Evolutionary conservation across 2,797 vertebrate genomes (phyloP), one percentile per base, ranked within the genome.

Genomic region (Betta splendens): DNA sequence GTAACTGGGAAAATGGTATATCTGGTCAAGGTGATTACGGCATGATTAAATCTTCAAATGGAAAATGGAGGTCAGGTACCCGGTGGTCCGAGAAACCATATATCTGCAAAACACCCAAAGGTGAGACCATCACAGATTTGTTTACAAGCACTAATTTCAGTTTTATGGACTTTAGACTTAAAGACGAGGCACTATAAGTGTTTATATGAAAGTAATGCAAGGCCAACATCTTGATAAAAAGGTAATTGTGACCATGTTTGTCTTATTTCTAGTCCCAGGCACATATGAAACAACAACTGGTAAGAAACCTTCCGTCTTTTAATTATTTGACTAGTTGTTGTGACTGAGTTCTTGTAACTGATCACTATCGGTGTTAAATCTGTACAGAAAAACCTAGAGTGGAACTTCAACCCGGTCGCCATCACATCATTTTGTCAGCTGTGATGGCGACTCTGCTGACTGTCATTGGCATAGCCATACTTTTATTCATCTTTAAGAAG

Each of bases 91-190:
- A 18, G 1, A 60, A 3, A 33, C 28, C 18, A 8, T 76, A 75
- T 43, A 78, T 87, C 33, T 87, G 84, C 44, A 85, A 86, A 75
- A 42, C 29, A 9, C 4, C 9, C 9, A 87, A 86, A 82, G 42
- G 85, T 87, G 9, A 71, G 47, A 28, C 2, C 22, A 46, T 39
- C 20, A n/a, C n/a, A n/a, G n/a, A n/a, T n/a, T n/a, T n/a, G n/a
- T n/a, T n/a, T n/a, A n/a, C n/a, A n/a, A n/a, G n/a, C n/a, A n/a
- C n/a, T n/a, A n/a, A n/a, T n/a, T n/a, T n/a, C n/a, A n/a, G n/a
- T n/a, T n/a, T n/a, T n/a, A n/a, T n/a, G n/a, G n/a, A n/a, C n/a
- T n/a, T n/a, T n/a, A n/a, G n/a, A n/a, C n/a, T n/a, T n/a, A n/a
- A n/a, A n/a, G n/a, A n/a, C n/a, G n/a, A n/a, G n/a, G n/a, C n/a